Evolutionary conservation across 2,888 invertebrate species (phyloP).

Genomic region (Acrobasis consociella): DNA sequence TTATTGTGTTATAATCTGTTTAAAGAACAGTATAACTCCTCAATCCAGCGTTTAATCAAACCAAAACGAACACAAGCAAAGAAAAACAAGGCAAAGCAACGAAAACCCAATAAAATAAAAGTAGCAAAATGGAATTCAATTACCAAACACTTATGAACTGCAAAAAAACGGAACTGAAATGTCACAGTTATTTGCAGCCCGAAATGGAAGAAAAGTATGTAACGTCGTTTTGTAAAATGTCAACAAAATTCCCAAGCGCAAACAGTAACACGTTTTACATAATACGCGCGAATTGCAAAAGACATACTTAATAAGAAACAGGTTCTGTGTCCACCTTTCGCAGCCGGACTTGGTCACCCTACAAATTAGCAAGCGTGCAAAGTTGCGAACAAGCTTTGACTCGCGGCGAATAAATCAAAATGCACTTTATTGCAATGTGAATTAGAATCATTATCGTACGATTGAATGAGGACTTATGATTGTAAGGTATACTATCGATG

Average conservation of each 20-base stretch:
- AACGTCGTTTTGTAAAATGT: neutral
- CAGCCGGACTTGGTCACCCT: slow-evolving; percentile 47
- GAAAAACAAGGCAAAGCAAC: no score
- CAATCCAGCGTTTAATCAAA: no score
- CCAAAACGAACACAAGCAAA: no score
- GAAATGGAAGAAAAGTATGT: neutral
- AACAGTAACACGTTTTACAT: slow-evolving; percentile 11
- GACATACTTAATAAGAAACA: slow-evolving; percentile 21
- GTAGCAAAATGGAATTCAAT: no score
- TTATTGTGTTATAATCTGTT: no score
- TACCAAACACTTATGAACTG: no score
- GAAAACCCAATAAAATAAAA: no score
- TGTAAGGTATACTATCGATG: neutral
- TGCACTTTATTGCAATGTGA: neutral
- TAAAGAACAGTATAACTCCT: no score
- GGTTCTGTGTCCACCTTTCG: slow-evolving; percentile 42
- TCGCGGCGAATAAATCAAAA: neutral
- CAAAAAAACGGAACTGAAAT: neutral
- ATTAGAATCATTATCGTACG: slow-evolving; percentile 1
- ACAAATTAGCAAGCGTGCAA: slow-evolving; percentile 36
- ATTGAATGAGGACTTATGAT: neutral
- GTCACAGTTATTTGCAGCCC: neutral
- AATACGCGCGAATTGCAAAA: slow-evolving; percentile 13
- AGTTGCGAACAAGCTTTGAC: neutral
- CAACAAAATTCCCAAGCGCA: neutral